These are phyloP conservation scores for Ecliptopera silaceata DNA, from an alignment of 2,888 invertebrate genomes.

Conservation along the genomic window DNA sequence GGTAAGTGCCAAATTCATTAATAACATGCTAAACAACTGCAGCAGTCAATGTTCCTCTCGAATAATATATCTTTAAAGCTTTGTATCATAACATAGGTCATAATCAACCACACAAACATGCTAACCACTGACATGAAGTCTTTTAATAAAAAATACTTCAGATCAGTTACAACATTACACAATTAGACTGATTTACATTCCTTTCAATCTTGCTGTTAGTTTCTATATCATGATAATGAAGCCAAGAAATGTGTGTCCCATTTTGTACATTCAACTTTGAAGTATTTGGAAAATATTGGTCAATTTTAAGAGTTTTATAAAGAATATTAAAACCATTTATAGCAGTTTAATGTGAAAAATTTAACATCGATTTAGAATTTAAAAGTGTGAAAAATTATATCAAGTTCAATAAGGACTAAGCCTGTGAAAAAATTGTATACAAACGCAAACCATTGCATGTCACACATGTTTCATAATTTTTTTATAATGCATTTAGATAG, in stretches of 20 bases:
- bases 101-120: slow-evolving; percentile 46
- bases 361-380: slow-evolving; percentile 35
- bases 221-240: slow-evolving; percentile 16
- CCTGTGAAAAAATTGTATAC: slow-evolving; percentile 38
- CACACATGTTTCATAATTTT: slow-evolving; percentile 55
- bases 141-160: no score
- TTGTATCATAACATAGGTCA: slow-evolving; percentile 35
- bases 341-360: slow-evolving; percentile 34
- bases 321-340: slow-evolving; percentile 25
- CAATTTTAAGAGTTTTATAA: slow-evolving; percentile 30
- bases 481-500: slow-evolving; percentile 69
- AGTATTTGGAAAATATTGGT: slow-evolving; percentile 31
- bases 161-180: slow-evolving; percentile 36
- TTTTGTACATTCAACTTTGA: slow-evolving; percentile 35
- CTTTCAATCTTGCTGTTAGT: slow-evolving; percentile 37
- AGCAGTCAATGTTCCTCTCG: slow-evolving; percentile 57
- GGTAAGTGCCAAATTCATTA: slow-evolving; percentile 62
- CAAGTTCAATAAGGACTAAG: slow-evolving; percentile 28
- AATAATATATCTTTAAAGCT: slow-evolving; percentile 48
- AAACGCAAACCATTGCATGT: slow-evolving; percentile 50
- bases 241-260: slow-evolving; percentile 31
- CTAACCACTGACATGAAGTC: slow-evolving; percentile 35
- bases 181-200: slow-evolving; percentile 65
- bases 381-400: slow-evolving; percentile 27
- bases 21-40: slow-evolving; percentile 42